phyloP scores from a whole-genome alignment of 2,888 invertebrate species.

The Cerastis leucographa region DNA sequence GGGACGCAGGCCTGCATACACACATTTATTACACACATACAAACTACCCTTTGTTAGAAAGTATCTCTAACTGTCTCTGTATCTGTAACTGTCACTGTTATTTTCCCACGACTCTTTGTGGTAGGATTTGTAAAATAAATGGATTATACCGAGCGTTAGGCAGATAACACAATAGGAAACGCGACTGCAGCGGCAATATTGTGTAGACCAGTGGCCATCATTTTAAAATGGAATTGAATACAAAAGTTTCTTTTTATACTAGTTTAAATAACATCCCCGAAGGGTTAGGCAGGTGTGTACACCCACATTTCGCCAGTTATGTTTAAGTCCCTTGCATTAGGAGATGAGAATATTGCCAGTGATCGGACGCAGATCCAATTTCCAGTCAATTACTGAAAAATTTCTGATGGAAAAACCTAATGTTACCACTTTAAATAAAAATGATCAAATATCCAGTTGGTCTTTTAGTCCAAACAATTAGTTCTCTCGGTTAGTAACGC shows the following conservation, averaged over 20 bases:
- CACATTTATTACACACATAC: neutral
- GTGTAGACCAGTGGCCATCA: neutral
- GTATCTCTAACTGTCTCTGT: conserved; percentile 21
- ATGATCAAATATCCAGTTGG: conserved; percentile 18
- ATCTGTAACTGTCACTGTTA: conserved; percentile 25
- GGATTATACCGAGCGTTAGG: conserved; percentile 29
- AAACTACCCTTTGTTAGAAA: conserved; percentile 28
- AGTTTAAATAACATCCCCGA: too few species aligned
- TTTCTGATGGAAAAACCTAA: neutral
- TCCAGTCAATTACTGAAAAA: neutral
- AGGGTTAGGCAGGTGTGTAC: neutral
- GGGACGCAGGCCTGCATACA: too few species aligned
- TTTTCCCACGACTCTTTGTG: conserved; percentile 41
- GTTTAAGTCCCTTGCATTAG: neutral
- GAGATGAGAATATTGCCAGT: neutral
- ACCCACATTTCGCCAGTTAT: neutral
- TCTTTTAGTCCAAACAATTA: conserved; percentile 50
- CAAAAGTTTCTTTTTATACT: too few species aligned
- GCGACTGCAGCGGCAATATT: conserved; percentile 4
- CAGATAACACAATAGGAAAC: conserved; percentile 28
- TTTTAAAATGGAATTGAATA: conserved; percentile 6
- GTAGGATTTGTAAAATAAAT: conserved; percentile 45
- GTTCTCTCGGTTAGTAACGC: conserved; percentile 44
- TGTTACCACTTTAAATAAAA: conserved; percentile 1
- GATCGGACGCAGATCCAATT: neutral